A percentile compares a stretch with the other conserved stretches of the same genome.
phyloP scores from a whole-genome alignment of 2,113 vertebrate genomes.

The Rhinolophus ferrumequinum region DNA sequence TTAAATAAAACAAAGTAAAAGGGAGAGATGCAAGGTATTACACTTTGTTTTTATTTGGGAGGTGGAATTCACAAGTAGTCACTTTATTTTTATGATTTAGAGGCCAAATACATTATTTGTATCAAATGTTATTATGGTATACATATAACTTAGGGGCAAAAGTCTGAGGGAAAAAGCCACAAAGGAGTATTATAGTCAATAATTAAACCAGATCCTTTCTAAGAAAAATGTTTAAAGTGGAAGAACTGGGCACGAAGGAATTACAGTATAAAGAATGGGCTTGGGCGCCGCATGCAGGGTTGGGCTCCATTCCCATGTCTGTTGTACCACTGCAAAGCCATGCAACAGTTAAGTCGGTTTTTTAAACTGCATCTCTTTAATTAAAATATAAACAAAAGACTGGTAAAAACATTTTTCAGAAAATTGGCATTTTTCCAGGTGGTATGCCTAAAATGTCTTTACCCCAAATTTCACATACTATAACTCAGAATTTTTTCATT shows the following conservation, averaged over 20 bases:
- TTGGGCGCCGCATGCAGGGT: too few species aligned
- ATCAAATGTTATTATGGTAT: not conserved
- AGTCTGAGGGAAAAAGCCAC: conserved; percentile 14
- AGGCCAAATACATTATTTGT: not conserved
- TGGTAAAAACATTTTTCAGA: not conserved
- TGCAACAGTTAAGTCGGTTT: not conserved
- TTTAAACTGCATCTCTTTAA: not conserved
- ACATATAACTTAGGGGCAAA: conserved; percentile 9
- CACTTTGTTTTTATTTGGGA: conserved; percentile 1
- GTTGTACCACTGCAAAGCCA: not conserved
- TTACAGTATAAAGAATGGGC: not conserved
- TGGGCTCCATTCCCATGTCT: not conserved
- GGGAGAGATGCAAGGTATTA: not conserved
- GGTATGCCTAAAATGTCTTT: not conserved
- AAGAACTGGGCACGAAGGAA: not conserved
- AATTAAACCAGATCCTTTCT: conserved; percentile 50
- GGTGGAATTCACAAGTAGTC: not conserved
- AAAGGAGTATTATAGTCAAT: conserved; percentile 2
- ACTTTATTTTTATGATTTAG: not conserved
- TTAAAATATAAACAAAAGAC: not conserved
- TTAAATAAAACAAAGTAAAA: not conserved
- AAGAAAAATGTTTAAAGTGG: not conserved
- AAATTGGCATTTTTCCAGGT: not conserved
- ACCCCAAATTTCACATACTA: not conserved
- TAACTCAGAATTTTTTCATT: not conserved